Evolutionary conservation across 2,888 invertebrate species (phyloP), one percentile per base, ranked within the genome.

Genomic region (Campaea margaritaria): DNA sequence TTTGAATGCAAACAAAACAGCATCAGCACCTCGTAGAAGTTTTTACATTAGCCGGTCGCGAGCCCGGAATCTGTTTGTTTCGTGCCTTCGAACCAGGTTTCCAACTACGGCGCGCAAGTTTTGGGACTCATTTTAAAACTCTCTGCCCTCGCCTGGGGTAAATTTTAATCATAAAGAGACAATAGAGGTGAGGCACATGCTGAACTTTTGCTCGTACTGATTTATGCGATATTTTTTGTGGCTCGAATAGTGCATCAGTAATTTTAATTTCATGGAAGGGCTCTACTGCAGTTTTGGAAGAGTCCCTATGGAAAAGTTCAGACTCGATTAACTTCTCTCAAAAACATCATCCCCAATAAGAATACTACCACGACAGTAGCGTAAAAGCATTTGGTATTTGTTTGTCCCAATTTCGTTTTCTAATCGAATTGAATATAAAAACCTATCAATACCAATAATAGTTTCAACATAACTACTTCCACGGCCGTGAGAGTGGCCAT

Each of bases 111-210:
- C 70, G 84, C 79, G 70, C 79, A 88, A 90, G 86, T 89, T 89
- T 81, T 75, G 82, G 86, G 83, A 84, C 84, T 82, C 83, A 81
- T 86, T 89, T 87, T 82, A 85, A 85, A 87, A 86, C 82, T 85
- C 81, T 70, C 71, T 75, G 76, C 78, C 78, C 76, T 77, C 78
- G 73, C 75, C 69, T 67, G 69, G 70, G 78, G 71, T 75, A 81
- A 83, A 89, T 89, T 90, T 89, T 86, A 87, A 87, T 89, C 82
- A 85, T 87, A 87, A 85, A 86, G 81, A 86, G 85, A 89, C 87
- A 89, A 89, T 84, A 85, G 82, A 82, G 81, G 77, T 78, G 74
- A 80, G 77, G 79, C 80, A 78, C 79, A 82, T 77, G 80, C 64
- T 43, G 72, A 86, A 86, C 75, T 87, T 87, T 81, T 62, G 46